A percentile compares a stretch with the other conserved stretches of the same genome.
Conservation (phyloP, 2,797 vertebrate genomes). For the Takifugu ocellatus region DNA sequence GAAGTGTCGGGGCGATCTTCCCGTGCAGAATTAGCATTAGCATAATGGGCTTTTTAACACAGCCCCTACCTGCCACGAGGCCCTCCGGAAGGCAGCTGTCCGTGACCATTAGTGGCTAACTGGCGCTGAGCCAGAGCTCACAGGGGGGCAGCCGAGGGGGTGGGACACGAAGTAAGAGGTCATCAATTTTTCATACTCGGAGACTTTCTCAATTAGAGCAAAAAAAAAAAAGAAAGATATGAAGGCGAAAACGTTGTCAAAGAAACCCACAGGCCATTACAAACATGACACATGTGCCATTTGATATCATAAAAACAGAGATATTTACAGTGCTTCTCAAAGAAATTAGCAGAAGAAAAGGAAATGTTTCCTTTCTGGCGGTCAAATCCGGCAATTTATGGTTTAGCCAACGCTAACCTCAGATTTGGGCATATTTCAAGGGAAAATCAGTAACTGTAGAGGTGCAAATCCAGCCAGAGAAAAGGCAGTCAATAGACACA, state of each 20-base stretch:
- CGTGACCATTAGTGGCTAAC: constrained; percentile 63
- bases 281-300: constrained; percentile 38
- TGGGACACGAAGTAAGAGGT: constrained; percentile 39
- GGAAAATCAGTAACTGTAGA: too few relatives aligned
- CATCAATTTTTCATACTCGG: constrained; percentile 61
- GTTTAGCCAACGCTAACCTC: too few relatives aligned
- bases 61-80: constrained; percentile 60
- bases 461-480: too few relatives aligned
- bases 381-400: too few relatives aligned
- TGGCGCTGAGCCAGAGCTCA: constrained; percentile 51
- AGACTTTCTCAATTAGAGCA: constrained; percentile 46
- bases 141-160: constrained; percentile 38
- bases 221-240: neutral
- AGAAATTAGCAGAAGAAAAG: neutral
- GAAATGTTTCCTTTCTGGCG: neutral
- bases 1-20: constrained; percentile 47
- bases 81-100: constrained; percentile 53
- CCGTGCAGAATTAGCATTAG: constrained; percentile 65
- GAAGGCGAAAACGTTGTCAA: neutral
- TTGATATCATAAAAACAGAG: neutral
- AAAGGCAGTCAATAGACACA: too few relatives aligned
- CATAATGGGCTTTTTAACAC: constrained; percentile 74
- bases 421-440: too few relatives aligned
- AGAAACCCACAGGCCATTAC: constrained; percentile 37
- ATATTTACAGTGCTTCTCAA: neutral